A percentile compares a stretch with the other conserved stretches of the same genome.
These are phyloP conservation scores for Oreochromis niloticus DNA, from an alignment of 2,113 vertebrate genomes.

Conservation along the genomic window DNA sequence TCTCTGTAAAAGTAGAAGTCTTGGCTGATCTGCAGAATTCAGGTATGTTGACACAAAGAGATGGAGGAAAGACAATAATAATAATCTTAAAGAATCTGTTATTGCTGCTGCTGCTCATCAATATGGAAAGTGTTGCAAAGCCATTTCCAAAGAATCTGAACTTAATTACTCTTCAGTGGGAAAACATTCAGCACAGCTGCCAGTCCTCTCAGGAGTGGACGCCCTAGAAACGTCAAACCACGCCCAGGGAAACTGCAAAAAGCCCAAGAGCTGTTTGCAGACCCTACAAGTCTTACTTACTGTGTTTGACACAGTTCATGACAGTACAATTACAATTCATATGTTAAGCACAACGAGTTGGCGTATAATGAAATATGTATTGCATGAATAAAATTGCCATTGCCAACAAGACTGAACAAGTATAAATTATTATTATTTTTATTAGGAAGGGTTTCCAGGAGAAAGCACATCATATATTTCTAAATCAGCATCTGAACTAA, in stretches of 20 bases:
- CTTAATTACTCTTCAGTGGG: neutral
- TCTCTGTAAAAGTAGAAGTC: neutral
- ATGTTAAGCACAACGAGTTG: neutral
- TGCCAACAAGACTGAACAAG: neutral
- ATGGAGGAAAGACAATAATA: neutral
- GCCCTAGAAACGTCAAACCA: neutral
- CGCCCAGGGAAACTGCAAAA: neutral
- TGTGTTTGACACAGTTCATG: neutral
- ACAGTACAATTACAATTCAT: neutral
- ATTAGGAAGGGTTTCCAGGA: neutral
- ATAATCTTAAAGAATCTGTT: neutral
- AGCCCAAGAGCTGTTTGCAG: neutral
- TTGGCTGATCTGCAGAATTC: neutral
- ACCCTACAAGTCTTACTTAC: neutral
- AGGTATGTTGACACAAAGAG: neutral
- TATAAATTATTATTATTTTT: neutral
- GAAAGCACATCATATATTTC: rapidly evolving
- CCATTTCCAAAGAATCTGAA: neutral
- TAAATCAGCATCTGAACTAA: neutral
- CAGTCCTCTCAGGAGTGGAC: neutral
- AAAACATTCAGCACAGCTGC: neutral
- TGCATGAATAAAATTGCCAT: neutral
- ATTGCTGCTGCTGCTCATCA: neutral
- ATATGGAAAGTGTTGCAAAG: rapidly evolving
- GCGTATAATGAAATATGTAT: neutral